Evolutionary conservation across 35 echinoderm and acorn worm species (phyloP).

Genomic region (Anneissia japonica): DNA sequence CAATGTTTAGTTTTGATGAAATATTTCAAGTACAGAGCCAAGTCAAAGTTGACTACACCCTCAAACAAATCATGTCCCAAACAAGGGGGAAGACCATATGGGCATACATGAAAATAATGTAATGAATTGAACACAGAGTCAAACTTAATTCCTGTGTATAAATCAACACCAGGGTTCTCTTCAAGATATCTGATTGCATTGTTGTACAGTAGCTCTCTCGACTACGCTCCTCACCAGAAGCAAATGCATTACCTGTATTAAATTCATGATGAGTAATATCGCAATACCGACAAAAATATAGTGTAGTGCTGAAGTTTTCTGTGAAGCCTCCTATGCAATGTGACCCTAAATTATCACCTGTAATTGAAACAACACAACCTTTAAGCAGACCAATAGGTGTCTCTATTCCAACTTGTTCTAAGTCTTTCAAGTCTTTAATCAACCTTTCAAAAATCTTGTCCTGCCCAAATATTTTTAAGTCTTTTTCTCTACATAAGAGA

Average conservation of each 20-base stretch:
- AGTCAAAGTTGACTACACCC: conserved; percentile 46
- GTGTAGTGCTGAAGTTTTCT: conserved; percentile 9
- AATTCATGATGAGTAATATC: too few species aligned
- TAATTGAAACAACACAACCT: conserved; percentile 2
- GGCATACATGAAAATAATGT: conserved; percentile 65
- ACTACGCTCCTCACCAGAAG: not conserved
- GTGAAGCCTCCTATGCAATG: conserved; percentile 35
- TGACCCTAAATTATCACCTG: conserved; percentile 30
- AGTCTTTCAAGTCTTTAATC: conserved; percentile 3
- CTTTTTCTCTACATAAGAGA: conserved; percentile 22
- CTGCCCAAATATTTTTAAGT: conserved; percentile 5
- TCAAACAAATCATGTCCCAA: conserved; percentile 75
- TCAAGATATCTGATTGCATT: not conserved
- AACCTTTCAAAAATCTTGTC: conserved; percentile 16
- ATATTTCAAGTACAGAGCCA: conserved; percentile 20
- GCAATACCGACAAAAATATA: too few species aligned
- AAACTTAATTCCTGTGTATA: conserved; percentile 40
- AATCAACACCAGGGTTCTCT: not conserved
- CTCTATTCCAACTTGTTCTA: conserved; percentile 29
- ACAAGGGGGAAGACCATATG: conserved; percentile 47
- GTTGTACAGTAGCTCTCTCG: conserved; percentile 16
- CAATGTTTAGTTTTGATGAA: not conserved
- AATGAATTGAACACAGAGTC: conserved; percentile 45
- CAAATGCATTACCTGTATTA: too few species aligned
- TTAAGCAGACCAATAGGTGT: not conserved